Percentiles rank a stretch among this genome's conserved stretches.
Conservation (phyloP, 2,113 vertebrate species). For the Tyrannus savana region DNA sequence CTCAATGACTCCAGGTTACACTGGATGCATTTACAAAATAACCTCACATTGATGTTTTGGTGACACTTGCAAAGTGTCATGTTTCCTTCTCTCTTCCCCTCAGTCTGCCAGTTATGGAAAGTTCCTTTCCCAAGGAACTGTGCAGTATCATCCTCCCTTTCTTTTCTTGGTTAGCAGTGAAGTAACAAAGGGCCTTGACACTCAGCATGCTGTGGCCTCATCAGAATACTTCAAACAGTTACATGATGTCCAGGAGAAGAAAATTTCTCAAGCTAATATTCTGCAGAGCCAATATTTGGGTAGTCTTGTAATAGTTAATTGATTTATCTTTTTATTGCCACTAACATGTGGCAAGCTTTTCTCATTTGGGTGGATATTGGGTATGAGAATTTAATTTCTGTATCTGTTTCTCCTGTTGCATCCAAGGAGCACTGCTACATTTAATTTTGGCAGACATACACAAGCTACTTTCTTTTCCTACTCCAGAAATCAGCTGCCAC, state of each 20-base stretch:
- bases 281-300: not conserved
- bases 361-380: not conserved
- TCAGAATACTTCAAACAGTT: not conserved
- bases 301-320: not conserved
- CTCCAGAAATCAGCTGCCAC: not conserved
- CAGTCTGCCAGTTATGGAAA: not conserved
- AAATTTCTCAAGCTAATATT: not conserved
- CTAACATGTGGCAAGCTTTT: not conserved
- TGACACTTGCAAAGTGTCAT: not conserved
- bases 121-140: not conserved
- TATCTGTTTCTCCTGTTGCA: not conserved
- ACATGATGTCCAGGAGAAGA: not conserved
- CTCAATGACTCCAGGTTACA: not conserved
- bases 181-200: not conserved
- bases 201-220: not conserved
- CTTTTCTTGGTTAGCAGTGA: not conserved
- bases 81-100: not conserved
- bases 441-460: not conserved
- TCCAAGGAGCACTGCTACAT: not conserved
- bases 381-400: not conserved
- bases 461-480: not conserved
- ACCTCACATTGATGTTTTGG: not conserved
- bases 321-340: not conserved
- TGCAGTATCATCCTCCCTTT: not conserved
- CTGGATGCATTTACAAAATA: not conserved